Base-by-base conservation (phyloP, 2,113 vertebrate species). In the Tenrec ecaudatus region DNA sequence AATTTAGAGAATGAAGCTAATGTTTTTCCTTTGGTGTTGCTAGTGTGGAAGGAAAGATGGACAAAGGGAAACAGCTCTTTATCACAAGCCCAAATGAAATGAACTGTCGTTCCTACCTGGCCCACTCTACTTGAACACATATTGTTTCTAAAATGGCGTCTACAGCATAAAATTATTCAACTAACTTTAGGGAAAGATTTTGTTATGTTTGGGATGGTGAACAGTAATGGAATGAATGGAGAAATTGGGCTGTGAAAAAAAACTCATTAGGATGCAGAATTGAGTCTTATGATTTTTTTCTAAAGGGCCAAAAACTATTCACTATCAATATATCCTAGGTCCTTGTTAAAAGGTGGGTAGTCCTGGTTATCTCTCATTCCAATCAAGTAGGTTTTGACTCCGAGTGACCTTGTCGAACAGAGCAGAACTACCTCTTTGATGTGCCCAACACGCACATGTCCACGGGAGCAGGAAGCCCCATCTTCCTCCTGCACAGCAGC, bases 21-120 rank as follows among this genome's bases (percentile, higher is more conserved):
- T 80, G 85, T 76, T 93, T 92, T 77, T 95, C 73, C 57, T 96
- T 84, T 90, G 71, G n/a, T 31, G 7, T 12, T 84, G 47, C 7
- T 78, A 53, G 10, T 62, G 80, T 73, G 89, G 88, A 92, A 95
- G 86, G 31, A 93, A 82, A 96, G 53, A 73, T 95, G 91, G 86
- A 43, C 82, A 82, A 78, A 94, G 0, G 4, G 58, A 76, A 77
- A 6, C 4, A 16, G 6, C 60, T n/a, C 75, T 17, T 38, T 69
- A 38, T 38, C 64, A 43, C 43, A 68, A 87, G 12, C 23, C 33
- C 90, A 47, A 82, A 73, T 3, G 0, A 38, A 40, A 38, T 20
- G 40, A 89, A 71, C 38, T n/a, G 10, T 22, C 3, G 0, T 33
- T 23, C 29, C 33, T 85, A 43, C 82, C 1, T 7, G 40, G 40